A percentile compares a stretch with the other conserved stretches of the same genome.
phyloP scores from a whole-genome alignment of 2,888 invertebrate genomes.

The Exocentrus adspersus region DNA sequence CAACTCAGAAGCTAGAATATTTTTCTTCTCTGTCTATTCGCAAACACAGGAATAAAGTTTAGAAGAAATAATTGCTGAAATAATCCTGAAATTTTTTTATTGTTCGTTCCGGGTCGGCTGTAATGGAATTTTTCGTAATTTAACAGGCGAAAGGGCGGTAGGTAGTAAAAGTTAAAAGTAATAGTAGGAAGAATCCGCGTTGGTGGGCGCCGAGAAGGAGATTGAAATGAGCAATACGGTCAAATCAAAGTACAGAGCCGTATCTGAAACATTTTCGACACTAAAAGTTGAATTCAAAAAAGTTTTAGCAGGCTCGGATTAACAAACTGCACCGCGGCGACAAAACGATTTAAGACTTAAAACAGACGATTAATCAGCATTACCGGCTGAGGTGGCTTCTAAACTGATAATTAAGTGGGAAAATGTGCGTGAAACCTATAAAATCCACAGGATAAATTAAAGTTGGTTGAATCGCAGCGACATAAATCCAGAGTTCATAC shows the following conservation, averaged over 20 bases:
- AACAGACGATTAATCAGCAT: too few relatives aligned
- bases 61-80: slow-evolving; percentile 25
- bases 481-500: too few relatives aligned
- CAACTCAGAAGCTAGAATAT: slow-evolving; percentile 9
- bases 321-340: too few relatives aligned
- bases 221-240: background rate
- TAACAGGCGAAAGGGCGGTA: slow-evolving; percentile 18
- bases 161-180: slow-evolving; percentile 38
- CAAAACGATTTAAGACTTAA: too few relatives aligned
- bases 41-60: slow-evolving; percentile 23
- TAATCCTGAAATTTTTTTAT: slow-evolving; percentile 32
- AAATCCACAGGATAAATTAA: too few relatives aligned
- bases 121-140: slow-evolving; percentile 41
- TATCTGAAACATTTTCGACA: background rate
- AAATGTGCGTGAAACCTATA: too few relatives aligned
- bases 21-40: background rate
- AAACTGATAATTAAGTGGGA: too few relatives aligned
- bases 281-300: too few relatives aligned
- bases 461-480: too few relatives aligned
- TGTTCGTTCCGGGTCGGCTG: slow-evolving; percentile 19
- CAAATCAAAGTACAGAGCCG: background rate
- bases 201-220: background rate
- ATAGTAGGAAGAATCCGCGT: background rate
- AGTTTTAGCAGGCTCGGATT: too few relatives aligned
- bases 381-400: too few relatives aligned